Evolutionary conservation across 2,888 invertebrate species (phyloP), one percentile per base, ranked within the genome.

Genomic region (Drosophila macrospina): DNA sequence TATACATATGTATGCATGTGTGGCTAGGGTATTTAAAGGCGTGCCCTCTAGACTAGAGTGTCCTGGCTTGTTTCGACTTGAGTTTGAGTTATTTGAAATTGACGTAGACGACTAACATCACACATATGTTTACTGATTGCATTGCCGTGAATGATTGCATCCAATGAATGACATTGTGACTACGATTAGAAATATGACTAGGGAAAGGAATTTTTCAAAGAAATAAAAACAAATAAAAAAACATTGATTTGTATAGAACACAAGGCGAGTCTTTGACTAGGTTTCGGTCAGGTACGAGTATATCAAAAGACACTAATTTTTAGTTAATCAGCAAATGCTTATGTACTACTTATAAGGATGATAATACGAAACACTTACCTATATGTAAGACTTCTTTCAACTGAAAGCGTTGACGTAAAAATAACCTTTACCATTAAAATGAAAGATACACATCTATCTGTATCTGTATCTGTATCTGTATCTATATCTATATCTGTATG

Each of bases 191-290:
- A 51, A 24, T 45, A 42, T 55, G 54, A 71, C 54, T 47, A 69
- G 51, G 50, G 47, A 64, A 61, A 69, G 47, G 42, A 60, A 51
- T 42, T 63, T 69, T 63, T 57, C 42, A 20, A 20, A 20, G 50
- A 77, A n/a, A n/a, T n/a, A n/a, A n/a, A n/a, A n/a, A n/a, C n/a
- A n/a, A n/a, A n/a, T n/a, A n/a, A n/a, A 74, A 74, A 70, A 74
- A 76, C 55, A 50, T 66, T 76, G 50, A 77, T 64, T 74, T 76
- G 42, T 77, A 57, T 69, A 64, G 73, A 69, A 73, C 56, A 52
- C 2, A 15, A 30, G 37, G n/a, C 26, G 41, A 63, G 34, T 72
- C n/a, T 60, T 55, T 50, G 32, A 42, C 28, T 60, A 54, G 15
- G 24, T 36, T 24, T 37, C n/a, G 41, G 4, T 32, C 32, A 48